Percentiles rank a stretch among this genome's conserved stretches.
These are phyloP conservation scores for Brachyistius frenatus DNA, from an alignment of 2,113 vertebrate species.

Conservation along the genomic window DNA sequence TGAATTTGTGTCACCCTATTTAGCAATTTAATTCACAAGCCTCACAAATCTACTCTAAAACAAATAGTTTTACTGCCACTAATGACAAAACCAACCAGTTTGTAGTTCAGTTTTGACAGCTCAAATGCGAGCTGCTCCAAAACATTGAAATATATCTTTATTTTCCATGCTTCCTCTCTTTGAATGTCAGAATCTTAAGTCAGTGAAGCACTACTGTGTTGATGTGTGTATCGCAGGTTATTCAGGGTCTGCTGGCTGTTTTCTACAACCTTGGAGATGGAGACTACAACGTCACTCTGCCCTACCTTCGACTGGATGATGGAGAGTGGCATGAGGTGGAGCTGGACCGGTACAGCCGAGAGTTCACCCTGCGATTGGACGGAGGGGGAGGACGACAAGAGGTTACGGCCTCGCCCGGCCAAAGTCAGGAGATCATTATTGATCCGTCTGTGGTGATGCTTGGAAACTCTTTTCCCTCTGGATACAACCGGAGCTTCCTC, in stretches of 20 bases:
- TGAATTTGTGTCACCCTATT: constrained; percentile 45
- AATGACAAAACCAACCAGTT: constrained; percentile 15
- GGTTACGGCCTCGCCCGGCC: constrained; percentile 82
- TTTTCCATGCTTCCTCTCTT: neutral
- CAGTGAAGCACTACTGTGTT: no score
- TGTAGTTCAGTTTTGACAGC: neutral
- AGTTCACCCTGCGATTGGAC: constrained; percentile 89
- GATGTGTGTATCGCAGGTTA: constrained; percentile 75
- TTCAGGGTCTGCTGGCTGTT: constrained; percentile 86
- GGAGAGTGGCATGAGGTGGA: constrained; percentile 91
- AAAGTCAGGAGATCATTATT: constrained; percentile 89
- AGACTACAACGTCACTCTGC: constrained; percentile 85
- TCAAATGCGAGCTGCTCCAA: neutral
- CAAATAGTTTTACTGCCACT: constrained; percentile 5
- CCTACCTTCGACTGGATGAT: constrained; percentile 85
- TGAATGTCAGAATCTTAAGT: neutral
- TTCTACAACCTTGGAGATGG: constrained; percentile 92
- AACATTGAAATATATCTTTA: constrained; percentile 1
- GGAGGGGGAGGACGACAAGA: constrained; percentile 88
- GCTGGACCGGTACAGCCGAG: constrained; percentile 88
- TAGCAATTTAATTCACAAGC: constrained; percentile 24
- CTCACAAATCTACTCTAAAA: constrained; percentile 10
- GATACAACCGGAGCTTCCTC: constrained; percentile 87
- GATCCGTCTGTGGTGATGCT: constrained; percentile 87
- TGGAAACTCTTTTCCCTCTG: constrained; percentile 87